A percentile compares a stretch with the other conserved stretches of the same genome.
These are phyloP conservation scores for Zingel zingel DNA, from an alignment of 2,113 vertebrate species.

Conservation along the genomic window DNA sequence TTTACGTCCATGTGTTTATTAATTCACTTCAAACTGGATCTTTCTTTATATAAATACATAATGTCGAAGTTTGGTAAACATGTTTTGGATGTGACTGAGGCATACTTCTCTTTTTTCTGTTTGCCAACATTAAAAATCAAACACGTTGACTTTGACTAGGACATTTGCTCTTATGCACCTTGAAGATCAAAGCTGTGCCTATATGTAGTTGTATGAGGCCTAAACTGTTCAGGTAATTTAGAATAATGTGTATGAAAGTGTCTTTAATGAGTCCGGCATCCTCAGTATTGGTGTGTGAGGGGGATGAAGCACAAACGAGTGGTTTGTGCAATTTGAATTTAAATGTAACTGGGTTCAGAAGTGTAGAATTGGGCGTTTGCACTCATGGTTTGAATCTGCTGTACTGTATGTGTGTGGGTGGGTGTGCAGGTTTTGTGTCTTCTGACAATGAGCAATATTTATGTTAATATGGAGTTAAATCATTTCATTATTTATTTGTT, in stretches of 20 bases:
- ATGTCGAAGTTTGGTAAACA: neutral
- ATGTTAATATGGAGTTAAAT: slow-evolving; percentile 29
- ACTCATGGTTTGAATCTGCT: slow-evolving; percentile 31
- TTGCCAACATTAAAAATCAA: slow-evolving; percentile 13
- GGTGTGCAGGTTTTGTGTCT: slow-evolving; percentile 22
- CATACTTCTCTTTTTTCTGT: neutral
- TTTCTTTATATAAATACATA: slow-evolving; percentile 3
- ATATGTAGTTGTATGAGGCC: slow-evolving; percentile 34
- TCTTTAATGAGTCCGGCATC: slow-evolving; percentile 24
- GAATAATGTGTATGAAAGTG: slow-evolving; percentile 27
- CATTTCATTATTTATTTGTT: slow-evolving; percentile 75
- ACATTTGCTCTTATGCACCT: slow-evolving; percentile 64
- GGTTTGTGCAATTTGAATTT: slow-evolving; percentile 11
- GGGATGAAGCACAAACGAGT: slow-evolving; percentile 3
- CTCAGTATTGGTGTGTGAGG: slow-evolving; percentile 24
- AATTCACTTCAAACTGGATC: neutral
- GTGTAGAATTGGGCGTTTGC: slow-evolving; percentile 3
- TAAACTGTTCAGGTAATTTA: slow-evolving; percentile 29
- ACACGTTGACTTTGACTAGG: slow-evolving; percentile 10
- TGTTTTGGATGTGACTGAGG: slow-evolving; percentile 1
- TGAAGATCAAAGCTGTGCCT: slow-evolving; percentile 63
- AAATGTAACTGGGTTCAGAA: slow-evolving; percentile 10
- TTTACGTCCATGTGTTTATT: neutral
- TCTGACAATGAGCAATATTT: slow-evolving; percentile 64
- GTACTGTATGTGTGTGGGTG: slow-evolving; percentile 21